These are phyloP conservation scores for Halcyon chelicuti DNA, from an alignment of 2,797 vertebrate genomes.

Conservation along the genomic window DNA sequence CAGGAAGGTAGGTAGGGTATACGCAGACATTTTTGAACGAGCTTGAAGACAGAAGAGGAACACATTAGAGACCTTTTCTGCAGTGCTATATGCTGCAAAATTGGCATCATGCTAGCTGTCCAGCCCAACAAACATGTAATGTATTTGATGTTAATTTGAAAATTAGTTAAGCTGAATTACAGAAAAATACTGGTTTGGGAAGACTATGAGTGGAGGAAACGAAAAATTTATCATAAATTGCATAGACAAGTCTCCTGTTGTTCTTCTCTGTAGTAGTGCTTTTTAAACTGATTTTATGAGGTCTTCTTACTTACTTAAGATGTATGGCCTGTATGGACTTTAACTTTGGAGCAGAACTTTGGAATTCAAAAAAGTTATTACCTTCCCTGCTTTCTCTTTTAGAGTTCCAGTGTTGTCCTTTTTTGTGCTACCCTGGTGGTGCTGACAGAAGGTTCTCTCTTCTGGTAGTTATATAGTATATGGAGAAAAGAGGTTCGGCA, in stretches of 20 bases:
- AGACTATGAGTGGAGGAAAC: neutral
- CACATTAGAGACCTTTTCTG: neutral
- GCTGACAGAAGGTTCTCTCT: neutral
- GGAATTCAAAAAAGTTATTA: neutral
- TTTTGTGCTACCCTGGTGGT: neutral
- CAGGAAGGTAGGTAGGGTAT: neutral
- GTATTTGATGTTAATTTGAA: neutral
- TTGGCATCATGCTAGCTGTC: neutral
- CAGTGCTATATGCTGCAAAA: neutral
- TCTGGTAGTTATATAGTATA: neutral
- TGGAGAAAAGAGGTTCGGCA: neutral
- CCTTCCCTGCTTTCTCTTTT: neutral
- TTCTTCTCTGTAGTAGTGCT: neutral
- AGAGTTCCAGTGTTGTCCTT: neutral
- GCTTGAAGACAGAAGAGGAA: neutral
- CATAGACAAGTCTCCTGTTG: neutral
- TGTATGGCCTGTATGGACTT: neutral
- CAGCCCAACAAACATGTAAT: neutral
- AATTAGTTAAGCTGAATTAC: neutral
- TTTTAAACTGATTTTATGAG: neutral
- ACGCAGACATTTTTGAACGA: neutral
- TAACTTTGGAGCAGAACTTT: neutral
- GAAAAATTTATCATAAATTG: neutral
- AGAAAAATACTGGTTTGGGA: neutral
- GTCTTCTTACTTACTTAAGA: neutral